phyloP scores from a whole-genome alignment of 2,797 vertebrate genomes.

The Petrocephalus schoutedeni region DNA sequence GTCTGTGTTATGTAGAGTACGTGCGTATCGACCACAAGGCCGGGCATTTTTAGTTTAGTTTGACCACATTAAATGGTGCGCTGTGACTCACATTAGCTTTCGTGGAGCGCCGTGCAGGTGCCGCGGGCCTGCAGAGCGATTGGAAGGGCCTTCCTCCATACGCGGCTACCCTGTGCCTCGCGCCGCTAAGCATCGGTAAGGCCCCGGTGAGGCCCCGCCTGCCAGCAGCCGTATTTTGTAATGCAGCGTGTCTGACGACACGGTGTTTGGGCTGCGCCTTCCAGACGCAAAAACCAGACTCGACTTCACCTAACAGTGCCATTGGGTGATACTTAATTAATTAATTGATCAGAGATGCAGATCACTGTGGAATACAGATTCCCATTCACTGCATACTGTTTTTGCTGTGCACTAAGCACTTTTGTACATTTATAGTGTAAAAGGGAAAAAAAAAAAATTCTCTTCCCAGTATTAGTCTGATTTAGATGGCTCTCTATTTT shows the following conservation, averaged over 20 bases:
- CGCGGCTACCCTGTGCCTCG: background rate
- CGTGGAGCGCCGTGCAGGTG: constrained; percentile 6
- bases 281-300: background rate
- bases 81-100: background rate
- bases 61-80: constrained; percentile 2
- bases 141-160: background rate
- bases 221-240: background rate
- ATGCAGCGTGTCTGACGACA: background rate
- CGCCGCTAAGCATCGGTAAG: background rate
- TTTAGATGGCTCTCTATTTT: background rate
- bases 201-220: background rate
- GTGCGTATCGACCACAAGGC: background rate
- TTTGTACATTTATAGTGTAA: background rate
- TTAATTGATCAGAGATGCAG: background rate
- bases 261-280: background rate
- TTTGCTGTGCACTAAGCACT: background rate
- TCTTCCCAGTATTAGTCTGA: background rate
- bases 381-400: background rate
- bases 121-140: background rate
- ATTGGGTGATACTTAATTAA: background rate
- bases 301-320: background rate
- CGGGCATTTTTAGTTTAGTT: background rate
- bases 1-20: background rate
- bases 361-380: background rate
- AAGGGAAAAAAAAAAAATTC: background rate